Percentiles rank a stretch among this genome's conserved stretches.
phyloP scores from a whole-genome alignment of 2,797 vertebrate species.

The Gambusia yucatana region DNA sequence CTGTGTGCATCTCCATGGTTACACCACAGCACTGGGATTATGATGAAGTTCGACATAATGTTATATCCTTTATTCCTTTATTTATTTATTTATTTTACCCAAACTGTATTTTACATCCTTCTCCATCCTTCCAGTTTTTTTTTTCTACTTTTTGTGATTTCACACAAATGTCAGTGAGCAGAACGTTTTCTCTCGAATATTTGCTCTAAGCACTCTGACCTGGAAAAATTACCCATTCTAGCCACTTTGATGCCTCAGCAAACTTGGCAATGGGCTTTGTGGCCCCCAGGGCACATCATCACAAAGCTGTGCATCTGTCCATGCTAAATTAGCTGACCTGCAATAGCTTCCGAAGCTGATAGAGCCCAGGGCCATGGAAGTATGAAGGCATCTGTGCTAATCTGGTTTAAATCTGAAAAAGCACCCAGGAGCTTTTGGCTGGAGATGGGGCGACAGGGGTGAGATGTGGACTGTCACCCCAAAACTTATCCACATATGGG shows the following conservation, averaged over 20 bases:
- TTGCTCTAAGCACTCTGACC: slow-evolving; percentile 47
- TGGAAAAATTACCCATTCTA: slow-evolving; percentile 50
- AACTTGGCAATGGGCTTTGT: slow-evolving; percentile 27
- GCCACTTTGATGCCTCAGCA: slow-evolving; percentile 57
- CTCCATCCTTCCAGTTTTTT: not conserved
- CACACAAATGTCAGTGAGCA: slow-evolving; percentile 33
- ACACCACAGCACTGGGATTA: not conserved
- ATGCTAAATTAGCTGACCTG: slow-evolving; percentile 46
- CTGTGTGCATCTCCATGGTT: not conserved
- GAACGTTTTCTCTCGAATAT: not conserved
- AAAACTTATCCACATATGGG: not conserved
- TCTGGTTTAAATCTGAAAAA: not conserved
- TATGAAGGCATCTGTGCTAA: slow-evolving; percentile 18
- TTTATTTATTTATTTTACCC: not conserved
- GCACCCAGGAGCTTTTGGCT: not conserved
- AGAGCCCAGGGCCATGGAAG: slow-evolving; percentile 25
- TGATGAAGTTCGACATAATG: not conserved
- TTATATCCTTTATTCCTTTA: not conserved
- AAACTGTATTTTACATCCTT: not conserved
- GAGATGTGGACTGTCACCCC: not conserved
- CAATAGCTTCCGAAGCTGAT: slow-evolving; percentile 31
- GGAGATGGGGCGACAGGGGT: not conserved
- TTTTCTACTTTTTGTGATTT: slow-evolving; percentile 16
- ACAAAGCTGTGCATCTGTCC: slow-evolving; percentile 49
- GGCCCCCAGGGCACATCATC: slow-evolving; percentile 47